Evolutionary conservation across 2,797 vertebrate species (phyloP).

Genomic region (Cirrhinus molitorella): DNA sequence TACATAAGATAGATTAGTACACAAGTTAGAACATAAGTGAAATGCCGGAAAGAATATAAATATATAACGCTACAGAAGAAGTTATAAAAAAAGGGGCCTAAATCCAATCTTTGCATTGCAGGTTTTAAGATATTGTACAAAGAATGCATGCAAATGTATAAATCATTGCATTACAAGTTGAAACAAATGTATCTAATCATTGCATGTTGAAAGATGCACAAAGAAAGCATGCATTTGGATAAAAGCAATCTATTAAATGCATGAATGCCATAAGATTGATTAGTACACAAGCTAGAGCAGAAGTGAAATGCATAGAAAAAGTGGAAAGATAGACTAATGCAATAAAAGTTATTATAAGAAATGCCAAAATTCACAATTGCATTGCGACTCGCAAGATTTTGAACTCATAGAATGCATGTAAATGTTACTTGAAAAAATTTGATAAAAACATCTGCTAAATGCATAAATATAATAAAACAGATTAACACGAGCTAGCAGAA

Average conservation of each 20-base stretch:
- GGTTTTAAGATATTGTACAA: neutral
- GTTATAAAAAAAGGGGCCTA: neutral
- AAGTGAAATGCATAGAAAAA: too few relatives aligned
- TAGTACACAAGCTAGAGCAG: too few relatives aligned
- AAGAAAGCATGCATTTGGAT: too few relatives aligned
- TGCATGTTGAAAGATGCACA: too few relatives aligned
- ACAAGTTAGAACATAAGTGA: neutral
- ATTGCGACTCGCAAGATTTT: neutral
- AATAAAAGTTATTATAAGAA: slow-evolving; percentile 10
- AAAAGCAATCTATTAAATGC: too few relatives aligned
- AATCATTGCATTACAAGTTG: too few relatives aligned
- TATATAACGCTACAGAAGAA: too few relatives aligned
- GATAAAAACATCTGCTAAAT: neutral
- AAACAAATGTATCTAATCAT: too few relatives aligned
- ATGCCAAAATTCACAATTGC: neutral
- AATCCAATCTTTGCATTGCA: neutral
- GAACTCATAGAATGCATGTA: neutral
- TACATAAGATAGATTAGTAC: neutral
- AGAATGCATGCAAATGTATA: neutral
- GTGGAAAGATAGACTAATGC: too few relatives aligned
- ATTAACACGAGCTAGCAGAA: neutral
- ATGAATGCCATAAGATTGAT: too few relatives aligned
- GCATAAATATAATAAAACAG: neutral
- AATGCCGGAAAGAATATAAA: too few relatives aligned
- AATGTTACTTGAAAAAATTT: neutral